A percentile compares a stretch with the other conserved stretches of the same genome.
phyloP scores from a whole-genome alignment of 2,888 invertebrate genomes.

The Anarsia innoxiella region DNA sequence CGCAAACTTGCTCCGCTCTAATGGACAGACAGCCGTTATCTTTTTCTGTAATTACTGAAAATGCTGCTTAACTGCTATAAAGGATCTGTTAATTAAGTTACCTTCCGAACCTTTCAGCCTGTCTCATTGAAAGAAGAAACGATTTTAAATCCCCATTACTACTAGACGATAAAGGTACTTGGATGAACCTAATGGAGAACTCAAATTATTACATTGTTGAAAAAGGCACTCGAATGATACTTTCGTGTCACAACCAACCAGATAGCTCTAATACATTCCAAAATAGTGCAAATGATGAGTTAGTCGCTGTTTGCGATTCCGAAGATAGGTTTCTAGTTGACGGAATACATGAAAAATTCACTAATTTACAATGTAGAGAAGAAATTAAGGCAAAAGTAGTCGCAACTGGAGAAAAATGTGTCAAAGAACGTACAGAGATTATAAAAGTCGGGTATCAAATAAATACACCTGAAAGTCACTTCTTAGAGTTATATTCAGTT shows the following conservation, averaged over 20 bases:
- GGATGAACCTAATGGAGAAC: neutral
- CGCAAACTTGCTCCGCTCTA: neutral
- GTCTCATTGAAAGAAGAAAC: neutral
- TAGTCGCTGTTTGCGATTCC: slow-evolving; percentile 12
- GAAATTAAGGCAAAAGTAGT: slow-evolving; percentile 5
- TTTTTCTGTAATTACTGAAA: neutral
- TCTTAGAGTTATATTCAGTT: slow-evolving; percentile 12
- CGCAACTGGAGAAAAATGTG: slow-evolving; percentile 12
- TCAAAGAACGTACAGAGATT: slow-evolving; percentile 11
- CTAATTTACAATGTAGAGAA: slow-evolving; percentile 11
- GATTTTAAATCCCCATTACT: neutral
- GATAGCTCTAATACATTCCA: neutral
- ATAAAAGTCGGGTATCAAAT: slow-evolving; percentile 12
- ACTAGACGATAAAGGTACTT: neutral
- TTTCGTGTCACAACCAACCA: neutral
- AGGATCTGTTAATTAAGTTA: too few relatives aligned
- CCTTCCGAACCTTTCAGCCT: neutral
- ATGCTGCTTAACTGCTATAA: too few relatives aligned
- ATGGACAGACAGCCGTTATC: neutral
- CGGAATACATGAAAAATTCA: slow-evolving; percentile 10
- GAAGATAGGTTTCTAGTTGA: slow-evolving; percentile 13
- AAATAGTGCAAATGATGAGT: slow-evolving; percentile 1
- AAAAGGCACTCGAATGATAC: neutral
- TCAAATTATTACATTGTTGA: too few relatives aligned
- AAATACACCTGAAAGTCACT: neutral